These are phyloP conservation scores for Parazoanthus atlanticus DNA, from an alignment of 92 coral and sea anemone genomes.

Conservation along the genomic window DNA sequence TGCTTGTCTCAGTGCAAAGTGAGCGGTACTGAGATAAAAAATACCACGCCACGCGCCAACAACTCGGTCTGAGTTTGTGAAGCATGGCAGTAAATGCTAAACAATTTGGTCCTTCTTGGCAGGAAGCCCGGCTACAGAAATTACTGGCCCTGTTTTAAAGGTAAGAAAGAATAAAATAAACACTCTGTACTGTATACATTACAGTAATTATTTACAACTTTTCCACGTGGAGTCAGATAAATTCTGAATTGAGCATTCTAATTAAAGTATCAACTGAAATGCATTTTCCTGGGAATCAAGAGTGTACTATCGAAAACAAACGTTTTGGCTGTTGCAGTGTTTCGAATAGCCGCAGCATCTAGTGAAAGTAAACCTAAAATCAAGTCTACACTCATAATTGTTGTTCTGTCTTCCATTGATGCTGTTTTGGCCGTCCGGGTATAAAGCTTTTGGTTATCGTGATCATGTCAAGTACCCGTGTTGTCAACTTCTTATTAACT, in stretches of 20 bases:
- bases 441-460: too few species aligned
- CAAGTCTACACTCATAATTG: neutral
- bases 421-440: neutral
- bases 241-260: too few species aligned
- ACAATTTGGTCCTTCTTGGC: conserved; percentile 1
- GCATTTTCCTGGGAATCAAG: too few species aligned
- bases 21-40: neutral
- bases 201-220: neutral
- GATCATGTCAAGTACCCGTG: neutral
- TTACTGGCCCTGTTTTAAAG: neutral
- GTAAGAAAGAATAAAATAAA: neutral
- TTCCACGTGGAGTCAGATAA: neutral
- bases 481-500: too few species aligned
- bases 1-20: neutral
- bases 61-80: neutral
- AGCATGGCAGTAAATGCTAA: conserved; percentile 8
- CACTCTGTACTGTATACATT: neutral
- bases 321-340: neutral
- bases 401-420: neutral
- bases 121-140: conserved; percentile 11
- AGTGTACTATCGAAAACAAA: neutral
- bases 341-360: neutral
- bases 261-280: too few species aligned
- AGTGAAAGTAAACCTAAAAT: neutral
- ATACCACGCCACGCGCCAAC: neutral